Conservation (phyloP, 2,113 vertebrate genomes). For the Dicentrarchus labrax region DNA sequence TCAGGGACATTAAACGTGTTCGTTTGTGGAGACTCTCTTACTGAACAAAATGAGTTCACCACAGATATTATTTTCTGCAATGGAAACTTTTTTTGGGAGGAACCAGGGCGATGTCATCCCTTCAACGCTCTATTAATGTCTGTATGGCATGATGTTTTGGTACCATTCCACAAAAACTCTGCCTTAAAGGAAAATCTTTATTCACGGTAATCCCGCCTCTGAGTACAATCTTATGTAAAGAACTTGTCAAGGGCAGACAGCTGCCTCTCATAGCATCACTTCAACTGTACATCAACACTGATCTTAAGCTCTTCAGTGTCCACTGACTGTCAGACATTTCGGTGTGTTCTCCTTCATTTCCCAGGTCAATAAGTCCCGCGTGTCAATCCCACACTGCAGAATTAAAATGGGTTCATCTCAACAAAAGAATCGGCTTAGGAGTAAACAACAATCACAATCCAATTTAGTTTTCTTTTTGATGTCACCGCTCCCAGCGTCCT, state of each 20-base stretch:
- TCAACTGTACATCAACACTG: background rate
- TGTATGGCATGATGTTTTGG: background rate
- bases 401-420: conserved; percentile 40
- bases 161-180: background rate
- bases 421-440: conserved; percentile 21
- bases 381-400: conserved; percentile 6
- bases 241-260: background rate
- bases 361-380: conserved; percentile 20
- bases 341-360: background rate
- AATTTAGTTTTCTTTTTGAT: conserved; percentile 56
- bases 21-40: too few relatives aligned
- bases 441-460: conserved; percentile 58
- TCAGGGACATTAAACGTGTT: too few relatives aligned
- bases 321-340: conserved; percentile 3
- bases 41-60: too few relatives aligned
- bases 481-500: conserved; percentile 32
- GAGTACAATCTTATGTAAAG: background rate
- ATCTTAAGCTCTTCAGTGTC: too few relatives aligned
- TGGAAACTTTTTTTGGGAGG: too few relatives aligned
- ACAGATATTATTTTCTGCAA: too few relatives aligned
- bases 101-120: too few relatives aligned
- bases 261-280: background rate
- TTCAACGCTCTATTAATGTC: too few relatives aligned
- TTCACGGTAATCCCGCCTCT: background rate
- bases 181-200: background rate